A percentile compares a stretch with the other conserved stretches of the same genome.
These are phyloP conservation scores for Pelagia noctiluca DNA, from an alignment of 30 jellyfish, hydroid and myxozoan genomes.

Conservation along the genomic window DNA sequence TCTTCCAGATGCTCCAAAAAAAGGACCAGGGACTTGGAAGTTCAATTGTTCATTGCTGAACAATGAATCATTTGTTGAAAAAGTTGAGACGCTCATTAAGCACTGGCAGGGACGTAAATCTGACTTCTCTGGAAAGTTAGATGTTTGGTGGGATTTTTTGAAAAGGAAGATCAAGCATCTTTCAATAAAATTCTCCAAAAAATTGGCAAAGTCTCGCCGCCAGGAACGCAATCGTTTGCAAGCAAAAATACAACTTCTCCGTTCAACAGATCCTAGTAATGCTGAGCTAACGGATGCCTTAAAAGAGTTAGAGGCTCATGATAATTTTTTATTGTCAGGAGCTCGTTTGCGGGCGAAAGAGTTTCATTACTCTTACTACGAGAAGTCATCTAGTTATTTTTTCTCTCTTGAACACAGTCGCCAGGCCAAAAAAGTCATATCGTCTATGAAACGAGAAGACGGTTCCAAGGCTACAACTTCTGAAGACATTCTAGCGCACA, in stretches of 20 bases:
- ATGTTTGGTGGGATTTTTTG: constrained; percentile 48
- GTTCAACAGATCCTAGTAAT: not conserved
- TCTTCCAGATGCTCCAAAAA: not conserved
- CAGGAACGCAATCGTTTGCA: not conserved
- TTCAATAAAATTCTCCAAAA: not conserved
- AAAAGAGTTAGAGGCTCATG: not conserved
- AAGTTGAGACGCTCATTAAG: not conserved
- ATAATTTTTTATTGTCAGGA: not conserved
- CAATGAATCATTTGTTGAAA: not conserved
- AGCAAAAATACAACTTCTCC: not conserved
- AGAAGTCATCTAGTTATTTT: constrained; percentile 1
- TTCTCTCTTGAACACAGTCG: not conserved
- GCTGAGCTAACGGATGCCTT: not conserved
- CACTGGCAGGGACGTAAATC: constrained; percentile 2
- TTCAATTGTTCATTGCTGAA: not conserved
- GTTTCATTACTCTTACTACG: not conserved
- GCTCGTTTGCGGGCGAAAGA: not conserved
- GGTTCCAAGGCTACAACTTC: not conserved
- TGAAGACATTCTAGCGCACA: not conserved
- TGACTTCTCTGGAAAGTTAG: not conserved
- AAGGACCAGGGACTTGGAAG: constrained; percentile 2
- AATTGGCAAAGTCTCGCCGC: not conserved
- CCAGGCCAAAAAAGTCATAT: not conserved
- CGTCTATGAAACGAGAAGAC: not conserved
- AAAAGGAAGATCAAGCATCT: constrained; percentile 14